Base-by-base conservation (phyloP, 1,140 invertebrate species). In the Zaprionus ornatus region DNA sequence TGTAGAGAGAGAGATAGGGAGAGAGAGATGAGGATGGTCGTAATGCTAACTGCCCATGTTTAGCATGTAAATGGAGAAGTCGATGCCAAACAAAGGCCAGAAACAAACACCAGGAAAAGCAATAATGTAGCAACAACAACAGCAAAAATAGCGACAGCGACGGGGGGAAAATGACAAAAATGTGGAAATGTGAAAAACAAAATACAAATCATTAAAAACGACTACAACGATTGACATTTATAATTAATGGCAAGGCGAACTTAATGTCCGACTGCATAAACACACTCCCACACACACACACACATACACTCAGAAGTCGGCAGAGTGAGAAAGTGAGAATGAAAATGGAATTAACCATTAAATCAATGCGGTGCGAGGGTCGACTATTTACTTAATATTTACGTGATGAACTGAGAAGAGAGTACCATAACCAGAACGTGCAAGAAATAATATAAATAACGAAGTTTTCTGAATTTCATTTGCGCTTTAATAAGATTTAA, bases 181-280 rank as follows among this genome's bases (percentile, higher is more conserved):
- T 57, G 55, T 23, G 13, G 27, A 57, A 57, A 57, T 32, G 29
- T 32, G 50, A 65, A 69, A 81, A 82, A 77, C 78, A 85, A 85
- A 82, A 86, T 78, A 80, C 81, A 84, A 85, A 87, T 87, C 81
- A 90, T 90, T 91, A 86, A 85, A 80, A 90, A 82, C 82, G 82
- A 82, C 74, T 61, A 68, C 73, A 70, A 90, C 73, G 77, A 90
- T 90, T 90, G 77, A 90, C 82, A 90, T 83, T 90, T 91, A 82
- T 90, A 91, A 90, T 90, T 85, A 86, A 90, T 90, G 87, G 76
- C 65, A 56, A 42, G 37, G 13, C 52, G 50, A 76, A 65, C 62
- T 79, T 62, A 81, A 85, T 86, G 82, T 80, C 62, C 57, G 66
- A 62, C 55, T 77, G 83, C 69, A 55, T 81, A 76, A 82, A 70